Evolutionary conservation across 2,113 vertebrate species (phyloP).

Genomic region (Calyptommatus sinebrachiatus): DNA sequence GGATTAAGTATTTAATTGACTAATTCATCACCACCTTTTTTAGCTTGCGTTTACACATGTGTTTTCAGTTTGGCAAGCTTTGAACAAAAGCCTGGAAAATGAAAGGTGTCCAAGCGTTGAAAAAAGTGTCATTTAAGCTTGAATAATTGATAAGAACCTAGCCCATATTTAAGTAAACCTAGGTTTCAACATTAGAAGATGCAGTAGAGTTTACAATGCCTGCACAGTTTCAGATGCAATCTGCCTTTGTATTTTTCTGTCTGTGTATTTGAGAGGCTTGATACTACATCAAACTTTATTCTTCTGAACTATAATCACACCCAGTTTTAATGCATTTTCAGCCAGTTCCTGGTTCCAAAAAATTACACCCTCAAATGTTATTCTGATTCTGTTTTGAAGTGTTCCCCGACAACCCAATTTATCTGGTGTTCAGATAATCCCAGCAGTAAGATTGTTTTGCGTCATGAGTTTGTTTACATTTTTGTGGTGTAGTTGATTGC

Average conservation of each 20-base stretch:
- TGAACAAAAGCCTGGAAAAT: conserved; percentile 49
- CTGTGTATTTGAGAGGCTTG: too few relatives aligned
- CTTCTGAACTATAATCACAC: too few relatives aligned
- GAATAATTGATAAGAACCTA: conserved; percentile 2
- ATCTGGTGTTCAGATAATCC: too few relatives aligned
- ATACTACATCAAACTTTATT: conserved; percentile 10
- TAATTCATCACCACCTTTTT: conserved; percentile 48
- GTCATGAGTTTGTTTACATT: too few relatives aligned
- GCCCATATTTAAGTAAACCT: background rate
- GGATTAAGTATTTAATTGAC: conserved; percentile 62
- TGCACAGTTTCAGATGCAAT: background rate
- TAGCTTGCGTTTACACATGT: conserved; percentile 52
- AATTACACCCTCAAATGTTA: too few relatives aligned
- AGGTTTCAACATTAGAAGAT: background rate
- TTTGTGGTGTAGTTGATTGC: too few relatives aligned
- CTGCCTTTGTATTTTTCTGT: background rate
- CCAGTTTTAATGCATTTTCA: too few relatives aligned
- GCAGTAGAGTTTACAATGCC: accelerated
- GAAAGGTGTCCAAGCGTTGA: conserved; percentile 21
- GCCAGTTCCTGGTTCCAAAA: too few relatives aligned
- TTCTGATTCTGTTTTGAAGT: too few relatives aligned
- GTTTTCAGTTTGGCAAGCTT: conserved; percentile 49
- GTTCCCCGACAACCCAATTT: too few relatives aligned
- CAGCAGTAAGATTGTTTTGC: too few relatives aligned
- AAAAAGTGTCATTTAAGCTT: conserved; percentile 22